Evolutionary conservation across 2,113 vertebrate genomes (phyloP).

Genomic region (Symphodus melops): DNA sequence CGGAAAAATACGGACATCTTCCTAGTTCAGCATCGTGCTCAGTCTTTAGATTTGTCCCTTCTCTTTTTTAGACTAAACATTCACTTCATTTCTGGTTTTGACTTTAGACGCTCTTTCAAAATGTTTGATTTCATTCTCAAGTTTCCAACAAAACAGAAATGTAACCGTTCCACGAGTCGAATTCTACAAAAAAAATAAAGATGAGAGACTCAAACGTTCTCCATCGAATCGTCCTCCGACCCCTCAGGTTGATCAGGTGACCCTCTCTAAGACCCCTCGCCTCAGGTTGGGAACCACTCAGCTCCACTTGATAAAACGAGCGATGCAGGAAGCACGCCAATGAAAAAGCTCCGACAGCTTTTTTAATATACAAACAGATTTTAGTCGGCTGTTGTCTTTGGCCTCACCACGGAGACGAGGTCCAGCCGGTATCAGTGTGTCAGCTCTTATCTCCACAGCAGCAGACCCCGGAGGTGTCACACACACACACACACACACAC

Average conservation of each 20-base stretch:
- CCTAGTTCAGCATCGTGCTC: no score
- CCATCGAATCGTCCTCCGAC: background rate
- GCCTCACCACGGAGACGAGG: background rate
- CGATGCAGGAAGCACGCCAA: background rate
- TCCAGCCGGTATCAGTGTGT: background rate
- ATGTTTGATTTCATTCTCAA: no score
- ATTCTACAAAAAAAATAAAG: background rate
- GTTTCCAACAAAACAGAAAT: no score
- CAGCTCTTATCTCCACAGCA: conserved; percentile 54
- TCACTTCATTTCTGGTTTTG: no score
- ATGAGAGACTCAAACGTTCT: no score
- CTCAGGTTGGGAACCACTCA: background rate
- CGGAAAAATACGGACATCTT: no score
- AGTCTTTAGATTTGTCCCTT: no score
- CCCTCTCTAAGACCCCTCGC: background rate
- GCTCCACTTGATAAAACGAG: background rate
- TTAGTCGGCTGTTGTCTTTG: no score
- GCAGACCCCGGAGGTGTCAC: conserved; percentile 45
- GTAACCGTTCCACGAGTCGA: background rate
- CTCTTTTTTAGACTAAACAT: no score
- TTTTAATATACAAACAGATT: no score
- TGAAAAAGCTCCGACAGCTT: background rate
- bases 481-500: background rate
- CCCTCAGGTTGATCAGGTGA: background rate
- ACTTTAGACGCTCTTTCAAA: no score